phyloP scores from a whole-genome alignment of 1,140 invertebrate species.

The Hypsibius dujardini region DNA sequence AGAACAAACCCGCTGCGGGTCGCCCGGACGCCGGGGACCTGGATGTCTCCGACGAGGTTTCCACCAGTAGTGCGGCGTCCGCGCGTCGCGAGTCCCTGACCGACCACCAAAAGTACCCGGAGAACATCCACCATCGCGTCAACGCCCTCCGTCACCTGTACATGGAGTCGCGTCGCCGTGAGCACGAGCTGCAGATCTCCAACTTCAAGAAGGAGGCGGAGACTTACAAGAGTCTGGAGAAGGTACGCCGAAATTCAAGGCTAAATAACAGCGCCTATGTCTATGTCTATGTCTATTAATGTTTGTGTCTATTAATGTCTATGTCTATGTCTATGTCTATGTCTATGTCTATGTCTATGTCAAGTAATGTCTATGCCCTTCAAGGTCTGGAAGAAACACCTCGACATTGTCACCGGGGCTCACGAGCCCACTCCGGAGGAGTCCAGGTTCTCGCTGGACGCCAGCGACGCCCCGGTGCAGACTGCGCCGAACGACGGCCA shows the following conservation, averaged over 20 bases:
- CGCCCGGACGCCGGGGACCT: background rate
- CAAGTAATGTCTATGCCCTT: too few relatives aligned
- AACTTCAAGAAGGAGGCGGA: background rate
- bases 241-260: background rate
- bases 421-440: background rate
- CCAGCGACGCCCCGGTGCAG: background rate
- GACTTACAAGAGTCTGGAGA: background rate
- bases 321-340: too few relatives aligned
- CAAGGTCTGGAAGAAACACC: background rate
- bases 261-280: too few relatives aligned
- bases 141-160: conserved; percentile 5
- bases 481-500: conserved; percentile 13
- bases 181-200: background rate
- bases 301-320: too few relatives aligned
- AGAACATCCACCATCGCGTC: conserved; percentile 6
- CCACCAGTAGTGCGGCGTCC: background rate
- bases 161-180: conserved; percentile 3
- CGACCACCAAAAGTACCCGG: background rate
- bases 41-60: background rate
- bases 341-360: too few relatives aligned
- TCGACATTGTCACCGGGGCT: background rate
- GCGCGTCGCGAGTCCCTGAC: background rate
- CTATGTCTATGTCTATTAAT: too few relatives aligned
- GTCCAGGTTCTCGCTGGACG: background rate
- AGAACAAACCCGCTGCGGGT: too few relatives aligned